These are phyloP conservation scores for Sminthurides aquaticus DNA, from an alignment of 2,888 invertebrate species.

Conservation along the genomic window DNA sequence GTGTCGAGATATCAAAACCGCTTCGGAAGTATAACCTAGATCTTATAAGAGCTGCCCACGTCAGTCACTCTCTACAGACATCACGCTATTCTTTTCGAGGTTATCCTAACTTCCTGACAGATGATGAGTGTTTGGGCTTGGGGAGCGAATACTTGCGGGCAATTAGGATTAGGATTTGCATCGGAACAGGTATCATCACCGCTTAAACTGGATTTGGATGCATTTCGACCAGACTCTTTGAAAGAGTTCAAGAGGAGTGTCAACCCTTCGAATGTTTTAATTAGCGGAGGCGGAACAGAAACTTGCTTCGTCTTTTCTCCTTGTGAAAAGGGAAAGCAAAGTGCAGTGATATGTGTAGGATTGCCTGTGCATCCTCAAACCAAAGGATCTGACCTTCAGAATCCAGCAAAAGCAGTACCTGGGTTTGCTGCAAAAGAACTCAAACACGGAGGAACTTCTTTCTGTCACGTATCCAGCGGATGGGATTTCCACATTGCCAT, in stretches of 20 bases:
- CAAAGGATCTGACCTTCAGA: no score
- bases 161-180: constrained; percentile 32
- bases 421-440: background rate
- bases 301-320: background rate
- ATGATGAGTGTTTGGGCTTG: constrained; percentile 38
- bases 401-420: background rate
- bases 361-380: background rate
- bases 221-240: background rate
- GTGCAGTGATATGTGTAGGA: background rate
- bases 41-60: no score
- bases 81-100: no score
- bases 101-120: no score
- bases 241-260: background rate
- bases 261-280: background rate
- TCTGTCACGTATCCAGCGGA: constrained; percentile 5
- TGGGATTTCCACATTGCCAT: constrained; percentile 21
- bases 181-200: constrained; percentile 38
- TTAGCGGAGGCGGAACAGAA: background rate
- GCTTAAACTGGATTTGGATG: constrained; percentile 10
- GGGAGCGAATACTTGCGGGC: constrained; percentile 39
- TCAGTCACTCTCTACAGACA: no score
- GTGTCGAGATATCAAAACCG: no score
- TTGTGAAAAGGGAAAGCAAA: background rate
- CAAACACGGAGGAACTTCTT: background rate
- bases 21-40: no score